Evolutionary conservation across 2,888 invertebrate genomes (phyloP).

Genomic region (Torymus aiolomorphi): DNA sequence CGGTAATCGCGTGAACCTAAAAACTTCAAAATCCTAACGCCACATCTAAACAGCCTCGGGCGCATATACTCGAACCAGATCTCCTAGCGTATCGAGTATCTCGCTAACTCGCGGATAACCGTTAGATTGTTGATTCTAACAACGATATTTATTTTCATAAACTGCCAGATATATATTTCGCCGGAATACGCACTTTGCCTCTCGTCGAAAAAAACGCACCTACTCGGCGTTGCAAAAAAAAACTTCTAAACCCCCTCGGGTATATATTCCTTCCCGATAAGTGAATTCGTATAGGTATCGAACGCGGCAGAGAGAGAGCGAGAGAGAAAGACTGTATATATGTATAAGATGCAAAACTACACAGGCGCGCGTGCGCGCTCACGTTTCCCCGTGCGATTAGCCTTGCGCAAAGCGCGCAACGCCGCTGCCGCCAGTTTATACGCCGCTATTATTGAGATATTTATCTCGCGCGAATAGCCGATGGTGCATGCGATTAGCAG

Average conservation of each 20-base stretch:
- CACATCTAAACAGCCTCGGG: no score
- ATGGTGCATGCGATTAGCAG: conserved; percentile 38
- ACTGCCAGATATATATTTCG: no score
- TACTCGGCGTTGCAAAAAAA: background rate
- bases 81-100: no score
- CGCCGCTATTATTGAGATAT: conserved; percentile 44
- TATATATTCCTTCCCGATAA: background rate
- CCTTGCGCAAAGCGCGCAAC: conserved; percentile 38
- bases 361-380: background rate
- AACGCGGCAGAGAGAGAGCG: background rate
- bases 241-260: background rate
- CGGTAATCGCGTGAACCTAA: no score
- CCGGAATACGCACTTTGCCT: no score
- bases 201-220: no score
- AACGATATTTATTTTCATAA: no score
- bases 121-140: no score
- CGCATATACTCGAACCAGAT: no score
- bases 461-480: conserved; percentile 45
- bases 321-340: no score
- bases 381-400: conserved; percentile 25
- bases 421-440: background rate
- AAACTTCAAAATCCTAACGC: no score
- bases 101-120: no score
- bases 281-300: background rate
- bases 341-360: background rate